Evolutionary conservation across 2,113 vertebrate species (phyloP), one percentile per base, ranked within the genome.

Genomic region (Cnemophilus loriae): DNA sequence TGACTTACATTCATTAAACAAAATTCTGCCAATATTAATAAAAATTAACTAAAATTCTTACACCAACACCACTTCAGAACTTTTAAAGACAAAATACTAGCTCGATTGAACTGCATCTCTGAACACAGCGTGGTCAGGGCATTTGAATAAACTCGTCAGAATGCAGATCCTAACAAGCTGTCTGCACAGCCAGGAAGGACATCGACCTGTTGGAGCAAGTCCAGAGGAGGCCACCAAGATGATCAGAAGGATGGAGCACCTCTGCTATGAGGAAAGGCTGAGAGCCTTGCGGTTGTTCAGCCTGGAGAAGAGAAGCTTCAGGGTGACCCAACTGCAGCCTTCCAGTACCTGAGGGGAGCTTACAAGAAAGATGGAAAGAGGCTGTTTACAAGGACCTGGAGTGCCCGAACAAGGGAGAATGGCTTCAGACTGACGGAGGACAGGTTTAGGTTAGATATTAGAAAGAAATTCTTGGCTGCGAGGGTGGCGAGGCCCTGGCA

Each of bases 41-140:
- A 67, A 77, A 87, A 67, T 17, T 27, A 76, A 76, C 30, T 50
- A 12, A 81, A 61, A 60, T 69, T 37, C 24, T 44, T 76, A 44
- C 0, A 7, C 14, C 35, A 12, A 3, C 2, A 3, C 23, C 2
- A 1, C 50, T 60, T 69, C 37, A 33, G 39, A 67, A 50, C 13
- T 50, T 69, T 44, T 60, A 39, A 27, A 69, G 47, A 27, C 47
- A 47, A 67, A 76, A 42, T 32, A 18, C 8, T 11, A 13, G 20
- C 35, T 46, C 0, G 0, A 18, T 24, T 1, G 0, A 47, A 47
- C n/a, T 33, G 42, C n/a, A 26, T 15, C 26, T 22, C 35, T 26
- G 41, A 56, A 8, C 8, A 35, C 27, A n/a, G 20, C 1, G 0
- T 15, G 15, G 32, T 35, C 26, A 30, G 41, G 50, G 24, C 28